Percentiles rank a stretch among this genome's conserved stretches.
Evolutionary conservation across 2,797 vertebrate species (phyloP).

Genomic region (Kryptolebias ocellatus): DNA sequence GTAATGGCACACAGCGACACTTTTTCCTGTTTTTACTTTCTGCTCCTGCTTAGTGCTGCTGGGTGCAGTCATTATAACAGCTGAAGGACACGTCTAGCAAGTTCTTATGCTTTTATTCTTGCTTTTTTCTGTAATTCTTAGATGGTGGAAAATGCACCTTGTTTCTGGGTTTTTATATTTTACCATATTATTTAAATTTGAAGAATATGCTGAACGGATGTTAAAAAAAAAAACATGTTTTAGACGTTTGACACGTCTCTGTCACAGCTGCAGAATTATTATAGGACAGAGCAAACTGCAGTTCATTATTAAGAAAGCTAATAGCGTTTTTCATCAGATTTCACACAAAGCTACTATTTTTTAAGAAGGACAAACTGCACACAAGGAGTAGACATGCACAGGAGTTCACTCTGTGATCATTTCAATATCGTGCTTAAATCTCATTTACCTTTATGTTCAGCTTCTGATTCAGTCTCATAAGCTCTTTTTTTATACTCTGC

Average conservation of each 20-base stretch:
- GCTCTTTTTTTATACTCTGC: neutral
- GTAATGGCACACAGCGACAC: neutral
- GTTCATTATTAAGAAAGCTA: too few species aligned
- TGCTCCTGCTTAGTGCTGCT: neutral
- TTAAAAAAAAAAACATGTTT: too few species aligned
- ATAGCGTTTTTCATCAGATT: too few species aligned
- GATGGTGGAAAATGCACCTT: neutral
- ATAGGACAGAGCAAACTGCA: too few species aligned
- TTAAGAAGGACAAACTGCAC: too few species aligned
- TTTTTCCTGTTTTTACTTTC: neutral
- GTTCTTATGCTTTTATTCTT: neutral
- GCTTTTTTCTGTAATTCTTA: neutral
- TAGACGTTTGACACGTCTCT: too few species aligned
- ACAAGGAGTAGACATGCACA: neutral
- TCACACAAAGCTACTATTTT: too few species aligned
- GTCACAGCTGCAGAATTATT: too few species aligned
- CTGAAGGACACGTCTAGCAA: neutral
- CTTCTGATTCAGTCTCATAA: neutral
- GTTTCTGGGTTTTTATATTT: neutral
- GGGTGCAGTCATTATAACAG: too few species aligned
- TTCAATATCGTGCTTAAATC: conserved; percentile 3
- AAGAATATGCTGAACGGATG: too few species aligned
- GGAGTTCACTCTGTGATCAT: neutral
- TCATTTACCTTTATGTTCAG: neutral
- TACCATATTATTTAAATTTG: too few species aligned